Base-by-base conservation (phyloP, 1,140 invertebrate genomes). In the Pygmarrhopalites habei region DNA sequence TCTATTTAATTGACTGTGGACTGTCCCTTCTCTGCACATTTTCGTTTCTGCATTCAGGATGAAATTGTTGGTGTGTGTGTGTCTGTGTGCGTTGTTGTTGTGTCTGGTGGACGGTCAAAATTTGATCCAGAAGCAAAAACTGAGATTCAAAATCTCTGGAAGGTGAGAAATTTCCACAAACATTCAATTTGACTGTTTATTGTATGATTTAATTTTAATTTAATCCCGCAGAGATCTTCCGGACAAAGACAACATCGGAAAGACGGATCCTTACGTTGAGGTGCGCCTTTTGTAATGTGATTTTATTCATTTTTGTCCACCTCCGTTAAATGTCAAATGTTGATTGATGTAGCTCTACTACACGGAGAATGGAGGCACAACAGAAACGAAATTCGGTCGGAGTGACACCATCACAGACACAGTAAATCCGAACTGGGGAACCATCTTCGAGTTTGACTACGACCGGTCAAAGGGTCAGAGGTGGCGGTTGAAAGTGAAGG, bases 401-500 rank as follows among this genome's bases (percentile, higher is more conserved):
- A 58, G 35, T 25, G 41, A 52, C 7, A 68, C 62, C 0, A 58
- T 68, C 17, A 57, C 25, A 46, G 58, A 68, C 46, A 64, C 26
- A 7, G 60, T 64, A 21, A 65, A 56, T 46, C 65, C 65, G 23
- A 28, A 43, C 21, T 70, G 65, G 65, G 66, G 65, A 60, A 64
- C 67, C 23, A 25, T 63, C 28, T 67, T 70, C 39, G 60, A 65
- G 43, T 67, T 70, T 32, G 60, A 67, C 23, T 70, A 56, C 21
- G 66, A 70, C 35, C 30, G 46, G 51, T 56, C 7, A 25, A 70
- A 68, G 58, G 47, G 64, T 14, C 64, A 65, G 57, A 41, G 52
- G 26, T 69, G 60, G 61, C 29, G 25, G 5, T 66, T 69, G 51
- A 56, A 58, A 23, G 49, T 69, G 5, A 46, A 62, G 19, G 67